Evolutionary conservation across 2,888 invertebrate species (phyloP), one percentile per base, ranked within the genome.

Genomic region (Patella caerulea): DNA sequence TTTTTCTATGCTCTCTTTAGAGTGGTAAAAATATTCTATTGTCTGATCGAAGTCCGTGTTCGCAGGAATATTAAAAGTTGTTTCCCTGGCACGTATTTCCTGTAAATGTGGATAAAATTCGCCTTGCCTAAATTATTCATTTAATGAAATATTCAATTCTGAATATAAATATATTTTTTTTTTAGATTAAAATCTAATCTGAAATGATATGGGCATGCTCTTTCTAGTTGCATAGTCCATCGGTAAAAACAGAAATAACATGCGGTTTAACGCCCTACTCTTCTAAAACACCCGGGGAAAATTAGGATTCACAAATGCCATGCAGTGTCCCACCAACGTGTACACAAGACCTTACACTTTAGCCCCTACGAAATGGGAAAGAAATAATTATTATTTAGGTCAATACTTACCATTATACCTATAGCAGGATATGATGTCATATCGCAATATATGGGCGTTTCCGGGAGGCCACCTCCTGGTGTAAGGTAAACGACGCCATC

Each of bases 11-110:
- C 78, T 73, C 2, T 73, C 34, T 7, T 80, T 54, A 0, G 78
- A 74, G 34, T 78, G 83, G 2, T 82, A 81, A 70, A 78, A 84
- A 73, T 88, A 83, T 0, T 24, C 53, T 5, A 80, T 29, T 3
- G 19, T 19, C 12, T 74, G 2, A 34, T 77, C 75, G 34, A 69
- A 53, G 2, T 55, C 74, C 15, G 19, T 4, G 52, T 17, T 19
- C 1, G 17, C 55, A 7, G 77, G 69, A 2, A 83, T 72, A 7
- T 59, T 55, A 14, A 72, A 73, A 14, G 52, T 71, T 19, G 77
- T 65, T 15, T 69, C 34, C 7, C 56, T 19, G 24, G 73, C 56
- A 17, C 55, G 59, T 12, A 72, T 19, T 65, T 72, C 55, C 72
- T 76, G 53, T 1, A 71, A 53, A 53, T 45, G 5, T 9, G 45